phyloP scores from a whole-genome alignment of 2,113 vertebrate species.

The Brachyhypopomus gauderio region DNA sequence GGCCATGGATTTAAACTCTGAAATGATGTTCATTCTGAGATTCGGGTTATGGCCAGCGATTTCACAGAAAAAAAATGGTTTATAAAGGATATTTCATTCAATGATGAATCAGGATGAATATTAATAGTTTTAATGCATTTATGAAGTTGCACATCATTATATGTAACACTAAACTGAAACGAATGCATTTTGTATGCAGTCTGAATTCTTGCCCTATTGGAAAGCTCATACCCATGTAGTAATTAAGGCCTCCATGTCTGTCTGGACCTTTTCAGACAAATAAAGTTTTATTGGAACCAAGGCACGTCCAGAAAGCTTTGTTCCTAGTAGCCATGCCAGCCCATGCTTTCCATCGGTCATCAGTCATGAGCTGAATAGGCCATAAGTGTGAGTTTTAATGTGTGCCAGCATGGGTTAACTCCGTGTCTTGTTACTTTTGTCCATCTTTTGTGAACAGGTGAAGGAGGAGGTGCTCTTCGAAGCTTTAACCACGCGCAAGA shows the following conservation, averaged over 20 bases:
- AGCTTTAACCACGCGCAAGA: conserved; percentile 94
- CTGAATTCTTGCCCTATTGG: not conserved
- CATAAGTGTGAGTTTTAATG: not conserved
- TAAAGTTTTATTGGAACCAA: conserved; percentile 9
- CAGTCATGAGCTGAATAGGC: no score
- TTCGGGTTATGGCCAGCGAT: not conserved
- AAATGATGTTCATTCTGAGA: not conserved
- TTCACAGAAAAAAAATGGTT: not conserved
- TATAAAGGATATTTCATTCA: conserved; percentile 4
- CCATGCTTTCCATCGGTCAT: no score
- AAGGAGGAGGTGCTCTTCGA: conserved; percentile 97
- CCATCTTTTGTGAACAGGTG: conserved; percentile 75
- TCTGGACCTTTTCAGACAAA: not conserved
- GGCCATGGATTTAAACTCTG: not conserved
- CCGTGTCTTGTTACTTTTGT: not conserved
- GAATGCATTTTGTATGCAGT: conserved; percentile 15
- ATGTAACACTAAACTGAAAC: conserved; percentile 9
- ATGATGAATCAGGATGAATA: not conserved
- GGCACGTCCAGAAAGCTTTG: not conserved
- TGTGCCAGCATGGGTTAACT: not conserved
- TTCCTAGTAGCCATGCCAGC: not conserved
- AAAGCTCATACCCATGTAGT: conserved; percentile 1
- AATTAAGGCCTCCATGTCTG: not conserved
- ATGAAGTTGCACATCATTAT: conserved; percentile 25
- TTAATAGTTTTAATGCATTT: conserved; percentile 24